phyloP scores from a whole-genome alignment of 2,888 invertebrate genomes.

The Athalia cordata region DNA sequence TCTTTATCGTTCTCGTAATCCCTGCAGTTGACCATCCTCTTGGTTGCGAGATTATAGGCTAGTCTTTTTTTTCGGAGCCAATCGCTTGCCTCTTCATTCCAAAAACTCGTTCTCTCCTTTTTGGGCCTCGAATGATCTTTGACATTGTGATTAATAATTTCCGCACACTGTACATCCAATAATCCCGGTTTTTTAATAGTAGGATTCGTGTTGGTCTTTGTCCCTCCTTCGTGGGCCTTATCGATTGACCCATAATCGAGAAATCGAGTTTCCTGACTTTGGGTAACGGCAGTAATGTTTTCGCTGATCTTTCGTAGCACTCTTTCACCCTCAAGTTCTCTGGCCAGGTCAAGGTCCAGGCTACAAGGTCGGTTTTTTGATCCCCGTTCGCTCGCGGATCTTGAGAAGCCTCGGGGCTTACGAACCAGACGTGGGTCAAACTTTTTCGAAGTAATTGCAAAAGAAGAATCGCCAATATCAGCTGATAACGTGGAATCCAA shows the following conservation, averaged over 20 bases:
- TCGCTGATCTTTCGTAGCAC: slow-evolving; percentile 62
- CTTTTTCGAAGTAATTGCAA: slow-evolving; percentile 76
- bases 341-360: slow-evolving; percentile 16
- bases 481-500: slow-evolving; percentile 78
- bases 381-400: slow-evolving; percentile 63
- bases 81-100: slow-evolving; percentile 66
- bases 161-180: too few relatives aligned
- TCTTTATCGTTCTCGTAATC: slow-evolving; percentile 61
- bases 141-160: too few relatives aligned
- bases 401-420: slow-evolving; percentile 64
- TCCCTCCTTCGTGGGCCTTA: slow-evolving; percentile 25
- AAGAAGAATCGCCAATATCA: slow-evolving; percentile 76
- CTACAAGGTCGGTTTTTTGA: slow-evolving; percentile 40
- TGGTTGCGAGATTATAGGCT: slow-evolving; percentile 63
- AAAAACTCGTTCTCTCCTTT: slow-evolving; percentile 64
- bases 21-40: slow-evolving; percentile 50
- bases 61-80: slow-evolving; percentile 67
- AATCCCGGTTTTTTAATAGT: too few relatives aligned
- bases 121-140: not conserved
- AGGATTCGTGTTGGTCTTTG: not conserved
- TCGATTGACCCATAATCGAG: slow-evolving; percentile 69
- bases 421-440: slow-evolving; percentile 66
- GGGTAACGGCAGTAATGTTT: slow-evolving; percentile 61
- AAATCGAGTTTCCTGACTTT: slow-evolving; percentile 63
- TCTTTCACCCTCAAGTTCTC: slow-evolving; percentile 59